Percentiles rank a stretch among this genome's conserved stretches.
phyloP scores from a whole-genome alignment of 2,888 invertebrate genomes.

The Trachelus troglodyta region DNA sequence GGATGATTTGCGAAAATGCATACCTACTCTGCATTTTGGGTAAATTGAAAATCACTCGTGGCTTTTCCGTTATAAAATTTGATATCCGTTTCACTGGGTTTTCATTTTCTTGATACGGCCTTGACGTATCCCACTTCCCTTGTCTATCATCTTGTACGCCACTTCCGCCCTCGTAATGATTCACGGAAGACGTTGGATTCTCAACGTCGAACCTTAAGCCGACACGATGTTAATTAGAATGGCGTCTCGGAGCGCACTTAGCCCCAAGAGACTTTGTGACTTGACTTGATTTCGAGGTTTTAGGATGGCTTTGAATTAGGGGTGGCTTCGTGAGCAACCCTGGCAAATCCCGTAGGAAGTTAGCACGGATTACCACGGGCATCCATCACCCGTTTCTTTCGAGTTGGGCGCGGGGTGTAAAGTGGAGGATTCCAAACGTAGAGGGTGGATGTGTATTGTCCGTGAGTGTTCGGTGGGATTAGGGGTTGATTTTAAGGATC shows the following conservation, averaged over 20 bases:
- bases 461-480: slow-evolving; percentile 3
- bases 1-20: slow-evolving; percentile 59
- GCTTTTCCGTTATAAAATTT: slow-evolving; percentile 26
- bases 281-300: slow-evolving; percentile 64
- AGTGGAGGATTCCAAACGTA: slow-evolving; percentile 2
- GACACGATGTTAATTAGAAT: slow-evolving; percentile 66
- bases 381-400: slow-evolving; percentile 64
- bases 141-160: slow-evolving; percentile 4
- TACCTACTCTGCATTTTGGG: neutral
- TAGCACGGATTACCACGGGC: slow-evolving; percentile 63
- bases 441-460: slow-evolving; percentile 3
- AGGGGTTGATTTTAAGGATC: slow-evolving; percentile 9
- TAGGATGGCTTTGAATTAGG: slow-evolving; percentile 46
- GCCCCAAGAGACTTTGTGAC: slow-evolving; percentile 57
- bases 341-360: slow-evolving; percentile 63
- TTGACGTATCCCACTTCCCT: neutral
- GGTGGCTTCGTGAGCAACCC: slow-evolving; percentile 42
- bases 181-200: slow-evolving; percentile 44
- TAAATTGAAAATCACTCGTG: slow-evolving; percentile 3
- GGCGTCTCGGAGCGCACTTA: slow-evolving; percentile 45
- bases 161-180: slow-evolving; percentile 45
- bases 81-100: neutral
- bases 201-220: slow-evolving; percentile 48
- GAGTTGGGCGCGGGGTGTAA: slow-evolving; percentile 23
- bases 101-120: slow-evolving; percentile 12